These are phyloP conservation scores for Heteropelma amictum DNA, from an alignment of 2,888 invertebrate genomes.

Conservation along the genomic window DNA sequence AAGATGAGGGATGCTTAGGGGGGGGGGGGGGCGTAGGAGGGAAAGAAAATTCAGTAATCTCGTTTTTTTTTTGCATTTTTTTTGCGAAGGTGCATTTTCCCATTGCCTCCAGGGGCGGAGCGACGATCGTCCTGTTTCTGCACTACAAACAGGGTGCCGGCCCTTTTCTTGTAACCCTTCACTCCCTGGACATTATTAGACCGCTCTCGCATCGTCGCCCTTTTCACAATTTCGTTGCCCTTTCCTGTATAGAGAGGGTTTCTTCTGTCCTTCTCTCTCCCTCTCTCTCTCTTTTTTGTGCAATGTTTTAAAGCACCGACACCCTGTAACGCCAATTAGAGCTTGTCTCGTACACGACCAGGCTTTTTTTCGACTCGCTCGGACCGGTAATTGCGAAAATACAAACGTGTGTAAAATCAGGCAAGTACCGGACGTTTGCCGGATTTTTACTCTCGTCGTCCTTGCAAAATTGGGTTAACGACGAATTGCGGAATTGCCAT, in stretches of 20 bases:
- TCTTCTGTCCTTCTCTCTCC: constrained; percentile 34
- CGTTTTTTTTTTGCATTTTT: constrained; percentile 26
- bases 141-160: neutral
- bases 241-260: constrained; percentile 53
- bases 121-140: constrained; percentile 23
- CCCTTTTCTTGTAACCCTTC: constrained; percentile 22
- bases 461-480: no score
- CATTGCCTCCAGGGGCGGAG: constrained; percentile 14
- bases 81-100: constrained; percentile 48
- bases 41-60: constrained; percentile 16
- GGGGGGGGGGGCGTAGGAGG: no score
- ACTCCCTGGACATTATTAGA: constrained; percentile 37
- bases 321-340: no score
- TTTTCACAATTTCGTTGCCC: constrained; percentile 45
- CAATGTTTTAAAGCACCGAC: no score
- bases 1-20: no score
- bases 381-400: no score
- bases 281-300: neutral
- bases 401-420: no score
- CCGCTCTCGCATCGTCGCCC: constrained; percentile 37
- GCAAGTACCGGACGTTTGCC: no score
- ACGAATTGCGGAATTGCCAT: no score
- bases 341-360: no score
- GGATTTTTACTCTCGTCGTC: no score
- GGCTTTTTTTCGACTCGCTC: no score